phyloP scores from a whole-genome alignment of 2,888 invertebrate species.

The Torymus texanus region DNA sequence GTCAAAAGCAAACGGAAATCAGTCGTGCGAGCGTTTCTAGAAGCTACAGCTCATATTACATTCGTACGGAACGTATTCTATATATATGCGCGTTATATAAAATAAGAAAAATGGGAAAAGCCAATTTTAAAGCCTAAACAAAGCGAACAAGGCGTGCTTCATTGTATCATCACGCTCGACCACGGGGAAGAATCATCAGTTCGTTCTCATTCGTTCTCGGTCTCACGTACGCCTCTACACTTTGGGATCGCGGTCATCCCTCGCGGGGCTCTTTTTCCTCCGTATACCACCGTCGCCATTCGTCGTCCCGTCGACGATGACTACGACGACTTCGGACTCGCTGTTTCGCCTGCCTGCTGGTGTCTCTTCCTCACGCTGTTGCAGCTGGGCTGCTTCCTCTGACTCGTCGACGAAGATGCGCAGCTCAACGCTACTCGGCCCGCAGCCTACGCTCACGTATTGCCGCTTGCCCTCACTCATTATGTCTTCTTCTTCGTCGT shows the following conservation, averaged over 20 bases:
- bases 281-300: not conserved
- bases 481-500: slow-evolving; percentile 52
- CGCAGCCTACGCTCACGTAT: slow-evolving; percentile 52
- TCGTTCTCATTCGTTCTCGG: no score
- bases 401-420: slow-evolving; percentile 68
- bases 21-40: no score
- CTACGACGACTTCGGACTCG: slow-evolving; percentile 26
- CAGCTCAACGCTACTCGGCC: slow-evolving; percentile 61
- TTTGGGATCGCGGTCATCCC: slow-evolving; percentile 10
- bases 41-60: no score
- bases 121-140: not conserved
- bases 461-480: slow-evolving; percentile 15
- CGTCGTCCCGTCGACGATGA: slow-evolving; percentile 6
- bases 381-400: not conserved
- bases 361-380: slow-evolving; percentile 1
- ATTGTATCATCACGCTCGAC: not conserved
- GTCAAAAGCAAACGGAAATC: not conserved
- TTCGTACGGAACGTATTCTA: no score
- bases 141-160: not conserved
- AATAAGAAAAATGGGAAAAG: not conserved
- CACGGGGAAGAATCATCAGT: no score
- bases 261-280: slow-evolving; percentile 33
- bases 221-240: not conserved
- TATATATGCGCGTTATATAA: no score
- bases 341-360: not conserved